phyloP scores from a whole-genome alignment of 2,113 vertebrate species.

The Sphyrna mokarran region DNA sequence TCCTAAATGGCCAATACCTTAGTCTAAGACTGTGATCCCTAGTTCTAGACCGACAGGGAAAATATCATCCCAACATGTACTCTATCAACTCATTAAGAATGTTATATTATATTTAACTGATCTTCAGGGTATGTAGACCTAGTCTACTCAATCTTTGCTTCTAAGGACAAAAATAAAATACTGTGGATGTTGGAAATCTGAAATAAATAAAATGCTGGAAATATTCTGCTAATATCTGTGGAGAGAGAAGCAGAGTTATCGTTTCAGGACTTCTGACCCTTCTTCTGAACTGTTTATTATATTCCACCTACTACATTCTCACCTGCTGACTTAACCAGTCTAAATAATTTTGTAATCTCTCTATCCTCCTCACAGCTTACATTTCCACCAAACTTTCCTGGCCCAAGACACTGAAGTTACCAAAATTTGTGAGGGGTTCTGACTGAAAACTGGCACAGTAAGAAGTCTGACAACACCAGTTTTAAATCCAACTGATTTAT shows the following conservation, averaged over 20 bases:
- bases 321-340: too few species aligned
- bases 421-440: too few species aligned
- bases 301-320: too few species aligned
- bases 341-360: too few species aligned
- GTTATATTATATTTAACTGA: not conserved
- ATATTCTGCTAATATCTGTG: not conserved
- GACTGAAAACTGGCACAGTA: too few species aligned
- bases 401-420: too few species aligned
- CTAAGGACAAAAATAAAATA: not conserved
- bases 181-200: too few species aligned
- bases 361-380: too few species aligned
- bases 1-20: not conserved
- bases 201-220: not conserved
- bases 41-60: not conserved
- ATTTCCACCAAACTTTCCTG: too few species aligned
- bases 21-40: not conserved
- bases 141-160: not conserved
- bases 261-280: not conserved
- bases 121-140: not conserved
- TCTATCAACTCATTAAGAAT: not conserved
- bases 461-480: too few species aligned
- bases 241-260: not conserved
- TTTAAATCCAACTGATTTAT: too few species aligned
- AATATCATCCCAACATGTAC: not conserved
- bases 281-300: not conserved